These are phyloP conservation scores for Excalfactoria chinensis DNA, from an alignment of 2,113 vertebrate species.

Conservation along the genomic window DNA sequence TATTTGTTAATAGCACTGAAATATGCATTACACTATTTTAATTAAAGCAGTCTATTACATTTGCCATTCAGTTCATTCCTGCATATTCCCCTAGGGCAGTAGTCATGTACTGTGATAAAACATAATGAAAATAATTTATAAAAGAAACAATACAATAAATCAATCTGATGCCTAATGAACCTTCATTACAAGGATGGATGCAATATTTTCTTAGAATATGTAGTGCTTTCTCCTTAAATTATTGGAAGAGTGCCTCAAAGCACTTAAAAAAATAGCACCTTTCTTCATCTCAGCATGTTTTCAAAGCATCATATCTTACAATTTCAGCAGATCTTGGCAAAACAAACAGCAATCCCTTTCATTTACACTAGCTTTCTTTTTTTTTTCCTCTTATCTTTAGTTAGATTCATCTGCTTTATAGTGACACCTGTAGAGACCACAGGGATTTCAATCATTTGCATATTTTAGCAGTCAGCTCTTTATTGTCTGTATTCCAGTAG, in stretches of 20 bases:
- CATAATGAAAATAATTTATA: constrained; percentile 80
- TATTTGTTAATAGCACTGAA: constrained; percentile 76
- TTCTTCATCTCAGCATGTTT: constrained; percentile 15
- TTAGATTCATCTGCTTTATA: neutral
- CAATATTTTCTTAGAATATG: neutral
- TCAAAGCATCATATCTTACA: neutral
- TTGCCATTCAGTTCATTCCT: constrained; percentile 75
- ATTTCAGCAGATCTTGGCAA: neutral
- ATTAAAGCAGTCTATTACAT: constrained; percentile 79
- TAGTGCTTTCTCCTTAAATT: constrained; percentile 41
- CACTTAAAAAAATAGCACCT: constrained; percentile 18
- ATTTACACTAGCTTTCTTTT: neutral
- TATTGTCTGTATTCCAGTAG: neutral
- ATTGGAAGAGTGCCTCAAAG: constrained; percentile 50
- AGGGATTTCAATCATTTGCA: neutral
- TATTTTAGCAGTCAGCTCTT: neutral
- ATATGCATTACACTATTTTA: constrained; percentile 81
- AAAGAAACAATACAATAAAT: constrained; percentile 77
- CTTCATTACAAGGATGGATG: constrained; percentile 63
- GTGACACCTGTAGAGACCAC: neutral
- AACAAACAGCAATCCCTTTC: constrained; percentile 32
- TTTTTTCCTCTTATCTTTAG: neutral
- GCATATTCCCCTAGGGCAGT: constrained; percentile 71
- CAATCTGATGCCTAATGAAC: constrained; percentile 74
- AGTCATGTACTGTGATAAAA: constrained; percentile 77